A percentile compares a stretch with the other conserved stretches of the same genome.
Conservation (phyloP, 1,140 invertebrate species). For the Cyclina sinensis region DNA sequence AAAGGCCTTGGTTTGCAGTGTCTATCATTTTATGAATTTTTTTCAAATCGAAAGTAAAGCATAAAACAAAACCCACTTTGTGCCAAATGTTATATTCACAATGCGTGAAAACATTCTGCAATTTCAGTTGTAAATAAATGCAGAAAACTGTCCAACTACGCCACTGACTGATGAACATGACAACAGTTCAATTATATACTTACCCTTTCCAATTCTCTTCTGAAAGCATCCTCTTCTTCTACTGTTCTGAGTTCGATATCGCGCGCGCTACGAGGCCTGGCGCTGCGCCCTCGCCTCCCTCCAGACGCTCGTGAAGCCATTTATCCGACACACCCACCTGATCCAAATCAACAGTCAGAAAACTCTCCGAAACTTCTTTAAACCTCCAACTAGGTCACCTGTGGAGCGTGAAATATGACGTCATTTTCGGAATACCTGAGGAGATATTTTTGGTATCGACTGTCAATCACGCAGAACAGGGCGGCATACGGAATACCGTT, state of each 20-base stretch:
- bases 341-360: too few relatives aligned
- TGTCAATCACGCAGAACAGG: neutral
- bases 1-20: too few relatives aligned
- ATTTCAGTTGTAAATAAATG: too few relatives aligned
- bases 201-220: neutral
- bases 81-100: too few relatives aligned
- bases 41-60: too few relatives aligned
- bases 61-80: too few relatives aligned
- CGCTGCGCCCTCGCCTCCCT: neutral
- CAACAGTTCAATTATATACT: neutral
- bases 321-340: neutral
- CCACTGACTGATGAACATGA: too few relatives aligned
- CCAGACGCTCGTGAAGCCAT: neutral
- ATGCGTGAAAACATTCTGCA: too few relatives aligned
- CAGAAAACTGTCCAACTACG: neutral
- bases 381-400: neutral
- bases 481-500: neutral
- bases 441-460: neutral
- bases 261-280: neutral
- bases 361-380: neutral
- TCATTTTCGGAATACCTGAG: too few relatives aligned
- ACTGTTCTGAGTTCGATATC: neutral
- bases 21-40: too few relatives aligned
- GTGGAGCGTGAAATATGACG: neutral
- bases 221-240: neutral